These are phyloP conservation scores for Rachycentron canadum DNA, from an alignment of 2,797 vertebrate species.

Conservation along the genomic window DNA sequence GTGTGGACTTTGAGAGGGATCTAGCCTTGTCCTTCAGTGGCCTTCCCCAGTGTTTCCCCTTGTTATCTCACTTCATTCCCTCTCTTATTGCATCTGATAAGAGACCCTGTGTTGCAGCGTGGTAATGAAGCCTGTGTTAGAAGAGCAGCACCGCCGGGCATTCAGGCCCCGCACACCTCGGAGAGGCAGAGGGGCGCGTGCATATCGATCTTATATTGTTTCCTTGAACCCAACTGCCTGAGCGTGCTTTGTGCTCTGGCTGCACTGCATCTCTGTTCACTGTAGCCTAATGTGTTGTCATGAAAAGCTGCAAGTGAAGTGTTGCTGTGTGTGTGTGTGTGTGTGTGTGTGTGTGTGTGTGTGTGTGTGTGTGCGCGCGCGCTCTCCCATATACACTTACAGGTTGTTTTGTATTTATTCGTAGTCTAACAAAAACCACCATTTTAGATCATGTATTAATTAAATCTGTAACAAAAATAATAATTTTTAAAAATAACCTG, in stretches of 20 bases:
- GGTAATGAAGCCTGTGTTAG: conserved; percentile 79
- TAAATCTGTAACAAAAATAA: not conserved
- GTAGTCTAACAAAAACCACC: not conserved
- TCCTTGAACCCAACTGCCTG: conserved; percentile 75
- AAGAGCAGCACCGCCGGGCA: conserved; percentile 70
- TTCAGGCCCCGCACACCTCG: conserved; percentile 73
- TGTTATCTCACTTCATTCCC: conserved; percentile 70
- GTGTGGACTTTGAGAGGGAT: conserved; percentile 39
- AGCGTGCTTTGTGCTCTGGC: conserved; percentile 54
- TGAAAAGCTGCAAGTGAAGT: conserved; percentile 40
- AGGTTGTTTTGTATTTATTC: conserved; percentile 24
- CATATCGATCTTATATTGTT: conserved; percentile 82
- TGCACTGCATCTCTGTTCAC: conserved; percentile 50
- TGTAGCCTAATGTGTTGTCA: conserved; percentile 58
- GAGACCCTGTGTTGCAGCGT: conserved; percentile 66
- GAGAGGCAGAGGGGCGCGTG: conserved; percentile 73
- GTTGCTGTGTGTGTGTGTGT: conserved; percentile 29
- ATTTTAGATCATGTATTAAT: conserved; percentile 16
- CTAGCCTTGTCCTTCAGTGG: conserved; percentile 50
- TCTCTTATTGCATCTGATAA: conserved; percentile 77
- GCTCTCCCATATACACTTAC: not conserved
- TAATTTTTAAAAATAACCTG: not conserved
- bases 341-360: conserved; percentile 8
- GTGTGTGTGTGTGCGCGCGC: not conserved
- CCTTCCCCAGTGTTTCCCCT: conserved; percentile 60